Base-by-base conservation (phyloP, 2,113 vertebrate species). In the Tupaia chinensis region DNA sequence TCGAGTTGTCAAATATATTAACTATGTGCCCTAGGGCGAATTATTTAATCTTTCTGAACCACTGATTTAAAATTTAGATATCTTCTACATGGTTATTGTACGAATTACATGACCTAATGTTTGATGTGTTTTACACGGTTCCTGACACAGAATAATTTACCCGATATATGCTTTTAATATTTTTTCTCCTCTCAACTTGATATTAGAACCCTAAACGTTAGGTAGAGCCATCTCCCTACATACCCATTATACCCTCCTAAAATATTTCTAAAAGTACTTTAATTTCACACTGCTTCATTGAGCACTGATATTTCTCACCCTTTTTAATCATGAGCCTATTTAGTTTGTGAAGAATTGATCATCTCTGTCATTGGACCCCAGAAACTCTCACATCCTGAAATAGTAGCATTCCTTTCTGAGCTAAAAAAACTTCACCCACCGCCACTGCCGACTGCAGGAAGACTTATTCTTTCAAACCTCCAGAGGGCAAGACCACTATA, bases 261-360 rank as follows among this genome's bases (percentile, higher is more conserved):
- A 91, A 78, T 78, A 87, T 61, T 95, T 94, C 81, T 82, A 72
- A 92, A 93, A 96, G 72, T 82, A 82, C 58, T 97, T 96, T 87
- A 79, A 90, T 96, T 95, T 95, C 29, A 93, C 9, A 84, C 23
- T 87, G 95, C 73, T 95, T 90, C 86, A 88, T 65, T 93, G 70
- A 81, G 76, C 84, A 92, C 69, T 95, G 91, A 93, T 92, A 90
- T 92, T 95, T 88, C 66, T 82, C 29, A 91, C n/a, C 22, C 54
- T 77, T 94, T 91, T 80, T 86, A 96, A 92, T 95, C 58, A 94
- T 74, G 91, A 87, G 65, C 27, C 32, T 17, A 93, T 92, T 95
- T 56, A 77, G 76, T 96, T 96, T 90, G 32, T 81, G 69, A 93
- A 96, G 80, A 97, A 95, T 79, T 95, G 96, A 95, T 95, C 76